Base-by-base conservation (phyloP, 2,113 vertebrate species). In the Erythrolamprus reginae region DNA sequence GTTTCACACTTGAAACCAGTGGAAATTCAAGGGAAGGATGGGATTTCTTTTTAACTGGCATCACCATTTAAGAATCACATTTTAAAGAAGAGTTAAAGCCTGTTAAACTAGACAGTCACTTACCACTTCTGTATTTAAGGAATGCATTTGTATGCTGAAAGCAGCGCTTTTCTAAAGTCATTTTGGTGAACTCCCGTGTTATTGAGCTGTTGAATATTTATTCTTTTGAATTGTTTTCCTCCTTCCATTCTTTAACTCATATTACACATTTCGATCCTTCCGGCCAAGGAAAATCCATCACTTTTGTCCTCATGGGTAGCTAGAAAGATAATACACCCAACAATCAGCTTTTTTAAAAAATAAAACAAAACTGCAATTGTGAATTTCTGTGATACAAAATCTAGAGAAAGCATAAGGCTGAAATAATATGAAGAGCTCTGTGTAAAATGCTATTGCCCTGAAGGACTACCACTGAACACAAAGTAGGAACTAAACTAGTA, bases 211-310 rank as follows among this genome's bases (percentile, higher is more conserved):
- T 94, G 56, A n/a, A 47, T 93, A 89, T 53, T 91, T 93, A 92
- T 83, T 82, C 61, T 92, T 10, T 24, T 88, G 90, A 92, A 56
- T 0, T 1, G 87, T 93, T 94, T 92, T 33, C 13, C 88, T 45
- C 89, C 61, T 91, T 91, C 77, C 86, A 91, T 93, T n/a, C 84
- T 91, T 92, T 87, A 93, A 92, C 90, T 3, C 19, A 92, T 91
- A 93, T 0, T 0, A 33, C 77, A 33, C 1, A 0, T 88, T 93
- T 90, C 58, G 77, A 89, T 93, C 93, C 38, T 86, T 95, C 91
- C 92, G 85, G 85, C 94, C 85, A 93, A 94, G 92, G 53, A 82
- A 91, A 91, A 91, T 91, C 86, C 86, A 91, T 91, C 86, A 91
- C 24, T 88, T 88, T 82, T 58, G 38, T 56, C 26, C 51, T 23